Conservation (phyloP, 2,888 invertebrate genomes). For the Lissocephala sabroskyi region DNA sequence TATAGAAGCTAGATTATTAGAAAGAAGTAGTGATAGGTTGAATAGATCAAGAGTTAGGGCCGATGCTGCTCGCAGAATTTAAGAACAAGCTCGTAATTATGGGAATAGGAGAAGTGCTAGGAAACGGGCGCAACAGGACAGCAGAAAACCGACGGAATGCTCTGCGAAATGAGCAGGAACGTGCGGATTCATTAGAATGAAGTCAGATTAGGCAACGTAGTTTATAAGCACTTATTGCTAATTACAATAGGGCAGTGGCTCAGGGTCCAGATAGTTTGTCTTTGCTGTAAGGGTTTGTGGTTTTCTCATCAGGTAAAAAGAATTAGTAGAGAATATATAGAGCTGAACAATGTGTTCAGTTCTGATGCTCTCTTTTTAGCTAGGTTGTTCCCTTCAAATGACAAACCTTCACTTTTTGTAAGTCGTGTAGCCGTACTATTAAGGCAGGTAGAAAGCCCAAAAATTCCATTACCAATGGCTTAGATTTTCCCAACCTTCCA, state of each 20-base stretch:
- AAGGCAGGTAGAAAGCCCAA: constrained; percentile 1
- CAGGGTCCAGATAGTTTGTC: neutral
- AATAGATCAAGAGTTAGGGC: too few species aligned
- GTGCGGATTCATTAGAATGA: too few species aligned
- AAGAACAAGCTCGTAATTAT: too few species aligned
- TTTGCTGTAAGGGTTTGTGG: neutral
- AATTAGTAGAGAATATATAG: neutral
- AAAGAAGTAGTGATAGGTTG: too few species aligned
- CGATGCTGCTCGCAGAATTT: too few species aligned
- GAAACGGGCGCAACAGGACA: too few species aligned
- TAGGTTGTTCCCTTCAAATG: neutral
- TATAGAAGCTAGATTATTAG: too few species aligned
- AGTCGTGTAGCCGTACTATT: neutral
- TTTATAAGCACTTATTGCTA: neutral
- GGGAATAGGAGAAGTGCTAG: too few species aligned
- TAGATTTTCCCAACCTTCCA: constrained; percentile 10
- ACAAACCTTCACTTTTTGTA: neutral
- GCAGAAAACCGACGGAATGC: too few species aligned
- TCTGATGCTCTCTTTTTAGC: neutral
- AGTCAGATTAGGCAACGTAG: too few species aligned
- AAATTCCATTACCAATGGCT: constrained; percentile 2
- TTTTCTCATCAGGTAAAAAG: neutral
- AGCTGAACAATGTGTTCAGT: too few species aligned
- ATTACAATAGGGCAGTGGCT: neutral
- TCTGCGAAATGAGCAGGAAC: too few species aligned